Base-by-base conservation (phyloP, 2,113 vertebrate genomes). In the Brachyhypopomus gauderio region DNA sequence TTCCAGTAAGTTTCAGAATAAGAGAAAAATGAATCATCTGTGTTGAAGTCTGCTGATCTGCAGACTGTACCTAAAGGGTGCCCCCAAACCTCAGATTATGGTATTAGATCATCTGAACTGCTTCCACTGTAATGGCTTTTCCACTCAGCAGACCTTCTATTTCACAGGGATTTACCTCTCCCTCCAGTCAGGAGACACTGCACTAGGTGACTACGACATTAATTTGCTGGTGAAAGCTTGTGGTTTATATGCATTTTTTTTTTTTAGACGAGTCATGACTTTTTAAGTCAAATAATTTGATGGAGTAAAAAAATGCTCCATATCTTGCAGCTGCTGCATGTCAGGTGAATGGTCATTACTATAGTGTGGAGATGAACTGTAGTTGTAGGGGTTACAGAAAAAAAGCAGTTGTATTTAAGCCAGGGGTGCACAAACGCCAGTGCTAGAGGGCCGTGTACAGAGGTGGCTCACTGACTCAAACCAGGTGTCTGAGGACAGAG, bases 1-100 rank as follows among this genome's bases (percentile, higher is more conserved):
- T 87, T 91, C 77, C 84, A 85, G 83, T 88, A 85, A 85, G 25
- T 86, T 90, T 73, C n/a, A 84, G 16, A 62, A 20, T 79, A 75
- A 89, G 80, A 87, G 81, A 83, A 86, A 85, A 86, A 74, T 88
- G 79, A 84, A 38, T 88, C 73, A 84, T 84, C 62, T 81, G 69
- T 86, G 78, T 59, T 72, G 38, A 66, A 79, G 70, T 87, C 34
- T 25, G 55, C 30, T 80, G 58, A 88, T 86, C 83, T 85, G 52
- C 19, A 30, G 36, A 25, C 55, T 60, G 20, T 41, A 45, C 55
- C 63, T 74, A 75, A 81, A 84, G 62, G 66, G 20, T 75, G 63
- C 56, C 64, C 76, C 62, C 25, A 25, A 75, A 25, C 72, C 58
- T 8, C 56, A 70, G 41, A 66, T 83, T 73, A 78, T 69, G 58